Conservation (phyloP, 2,797 vertebrate species). For the Eleutherodactylus coqui region DNA sequence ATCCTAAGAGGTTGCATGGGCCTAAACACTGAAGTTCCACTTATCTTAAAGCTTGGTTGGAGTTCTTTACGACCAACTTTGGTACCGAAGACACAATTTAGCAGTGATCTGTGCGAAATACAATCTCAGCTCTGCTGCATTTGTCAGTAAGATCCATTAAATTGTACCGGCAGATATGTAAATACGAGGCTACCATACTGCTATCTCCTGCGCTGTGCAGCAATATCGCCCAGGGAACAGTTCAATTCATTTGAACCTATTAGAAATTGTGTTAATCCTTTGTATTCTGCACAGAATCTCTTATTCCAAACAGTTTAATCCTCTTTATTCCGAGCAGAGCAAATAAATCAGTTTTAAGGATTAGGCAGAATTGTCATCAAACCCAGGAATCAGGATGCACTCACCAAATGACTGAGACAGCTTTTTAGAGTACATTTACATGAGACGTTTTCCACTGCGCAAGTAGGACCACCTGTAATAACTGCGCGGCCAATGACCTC, state of each 20-base stretch:
- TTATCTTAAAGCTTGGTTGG: not conserved
- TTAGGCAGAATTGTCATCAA: constrained; percentile 29
- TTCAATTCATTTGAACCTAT: constrained; percentile 42
- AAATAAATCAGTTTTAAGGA: constrained; percentile 46
- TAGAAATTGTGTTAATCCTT: constrained; percentile 50
- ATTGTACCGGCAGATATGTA: not conserved
- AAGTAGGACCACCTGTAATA: too few relatives aligned
- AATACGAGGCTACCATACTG: too few relatives aligned
- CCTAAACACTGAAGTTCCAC: not conserved
- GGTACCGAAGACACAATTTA: not conserved
- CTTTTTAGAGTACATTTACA: too few relatives aligned
- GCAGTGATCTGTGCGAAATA: not conserved
- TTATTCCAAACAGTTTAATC: constrained; percentile 33
- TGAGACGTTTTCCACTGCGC: too few relatives aligned
- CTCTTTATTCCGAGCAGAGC: constrained; percentile 42
- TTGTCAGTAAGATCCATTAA: not conserved
- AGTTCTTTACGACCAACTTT: not conserved
- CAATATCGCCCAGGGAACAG: not conserved
- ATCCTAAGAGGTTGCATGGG: too few relatives aligned
- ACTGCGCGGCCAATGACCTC: too few relatives aligned
- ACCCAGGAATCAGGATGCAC: not conserved
- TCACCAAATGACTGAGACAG: not conserved
- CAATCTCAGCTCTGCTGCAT: not conserved
- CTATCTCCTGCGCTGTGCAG: not conserved
- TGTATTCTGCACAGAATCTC: constrained; percentile 38